phyloP scores from a whole-genome alignment of 2,888 invertebrate species.

The Ryuthela nishihirai region DNA sequence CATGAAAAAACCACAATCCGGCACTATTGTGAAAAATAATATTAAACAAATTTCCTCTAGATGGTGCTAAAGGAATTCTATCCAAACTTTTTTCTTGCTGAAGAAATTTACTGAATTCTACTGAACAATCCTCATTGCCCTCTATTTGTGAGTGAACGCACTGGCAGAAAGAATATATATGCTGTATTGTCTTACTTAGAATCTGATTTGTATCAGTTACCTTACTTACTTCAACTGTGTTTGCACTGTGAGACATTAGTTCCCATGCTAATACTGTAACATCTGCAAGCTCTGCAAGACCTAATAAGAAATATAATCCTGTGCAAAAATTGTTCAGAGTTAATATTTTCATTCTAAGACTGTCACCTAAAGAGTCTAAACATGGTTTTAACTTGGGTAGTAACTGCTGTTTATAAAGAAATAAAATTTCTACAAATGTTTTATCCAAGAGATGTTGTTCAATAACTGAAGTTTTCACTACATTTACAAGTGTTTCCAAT shows the following conservation, averaged over 20 bases:
- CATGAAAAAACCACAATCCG: conserved; percentile 33
- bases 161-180: conserved; percentile 18
- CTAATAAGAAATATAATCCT: conserved; percentile 23
- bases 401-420: conserved; percentile 29
- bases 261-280: conserved; percentile 29
- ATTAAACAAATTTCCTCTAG: conserved; percentile 25
- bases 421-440: conserved; percentile 24
- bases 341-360: conserved; percentile 2
- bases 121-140: neutral
- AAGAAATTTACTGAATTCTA: conserved; percentile 21
- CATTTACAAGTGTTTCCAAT: conserved; percentile 6
- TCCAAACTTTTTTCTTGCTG: conserved; percentile 11
- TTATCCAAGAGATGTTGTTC: conserved; percentile 16
- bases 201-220: neutral
- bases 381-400: conserved; percentile 10
- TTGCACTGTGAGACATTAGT: conserved; percentile 11
- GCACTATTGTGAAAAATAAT: conserved; percentile 32
- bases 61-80: conserved; percentile 21
- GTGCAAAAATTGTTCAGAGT: conserved; percentile 31
- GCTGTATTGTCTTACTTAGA: conserved; percentile 22
- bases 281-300: conserved; percentile 27
- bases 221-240: neutral
- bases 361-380: conserved; percentile 11
- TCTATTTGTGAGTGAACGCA: conserved; percentile 6
- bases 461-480: conserved; percentile 1